Evolutionary conservation across 1,140 invertebrate genomes (phyloP).

Genomic region (Bradysia coprophila): DNA sequence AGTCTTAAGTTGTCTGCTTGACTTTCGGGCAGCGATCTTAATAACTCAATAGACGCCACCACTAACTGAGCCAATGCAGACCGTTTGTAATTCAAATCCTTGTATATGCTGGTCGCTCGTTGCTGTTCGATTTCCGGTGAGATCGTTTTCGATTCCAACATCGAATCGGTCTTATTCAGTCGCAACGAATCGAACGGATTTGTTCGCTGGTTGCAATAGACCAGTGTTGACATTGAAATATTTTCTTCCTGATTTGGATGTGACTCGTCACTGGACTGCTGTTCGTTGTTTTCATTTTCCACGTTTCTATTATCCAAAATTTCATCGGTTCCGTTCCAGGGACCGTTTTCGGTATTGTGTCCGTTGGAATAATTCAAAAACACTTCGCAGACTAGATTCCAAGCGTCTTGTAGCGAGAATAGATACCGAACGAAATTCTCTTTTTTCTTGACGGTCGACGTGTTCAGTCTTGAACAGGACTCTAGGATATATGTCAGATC

Average conservation of each 20-base stretch:
- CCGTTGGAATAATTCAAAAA: conserved; percentile 28
- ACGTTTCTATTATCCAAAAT: neutral
- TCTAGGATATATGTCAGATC: conserved; percentile 44
- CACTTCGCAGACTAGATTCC: conserved; percentile 33
- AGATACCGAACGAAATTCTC: conserved; percentile 34
- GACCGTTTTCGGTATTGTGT: conserved; percentile 27
- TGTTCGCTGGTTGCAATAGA: conserved; percentile 30
- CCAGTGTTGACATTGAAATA: conserved; percentile 24
- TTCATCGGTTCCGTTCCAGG: conserved; percentile 9
- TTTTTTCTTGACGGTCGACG: conserved; percentile 30
- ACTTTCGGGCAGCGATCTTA: conserved; percentile 17
- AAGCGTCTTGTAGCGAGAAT: conserved; percentile 34
- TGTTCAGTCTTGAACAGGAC: conserved; percentile 27
- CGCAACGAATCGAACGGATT: conserved; percentile 31
- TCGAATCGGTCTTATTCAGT: conserved; percentile 22
- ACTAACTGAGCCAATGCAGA: conserved; percentile 19
- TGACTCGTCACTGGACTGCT: conserved; percentile 5
- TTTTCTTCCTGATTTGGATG: conserved; percentile 17
- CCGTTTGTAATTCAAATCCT: conserved; percentile 31
- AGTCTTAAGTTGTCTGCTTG: conserved; percentile 20
- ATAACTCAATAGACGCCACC: conserved; percentile 21
- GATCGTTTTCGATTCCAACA: conserved; percentile 33
- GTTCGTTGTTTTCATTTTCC: neutral
- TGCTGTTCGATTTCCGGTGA: conserved; percentile 58
- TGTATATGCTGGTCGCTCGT: conserved; percentile 53